Base-by-base conservation (phyloP, 2,888 invertebrate genomes). In the Calliopum simillimum region DNA sequence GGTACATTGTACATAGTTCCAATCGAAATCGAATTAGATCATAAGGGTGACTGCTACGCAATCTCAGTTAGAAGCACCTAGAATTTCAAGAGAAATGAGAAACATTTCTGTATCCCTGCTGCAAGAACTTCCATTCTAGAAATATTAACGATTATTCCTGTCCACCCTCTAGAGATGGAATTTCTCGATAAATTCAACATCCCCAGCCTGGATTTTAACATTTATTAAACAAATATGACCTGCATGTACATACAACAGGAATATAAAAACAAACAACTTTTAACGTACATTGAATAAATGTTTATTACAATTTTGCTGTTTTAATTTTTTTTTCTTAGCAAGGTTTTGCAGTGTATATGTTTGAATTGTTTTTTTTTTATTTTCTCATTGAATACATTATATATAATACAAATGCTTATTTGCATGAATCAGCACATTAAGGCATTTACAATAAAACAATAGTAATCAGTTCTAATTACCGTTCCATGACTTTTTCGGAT, bases 321-420 rank as follows among this genome's bases (percentile, higher is more conserved):
- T 53, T 53, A n/a, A 25, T n/a, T 64, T 25, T 41, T 21, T 16
- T 56, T 23, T 33, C 11, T 56, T 11, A 8, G n/a, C 41, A 59
- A 41, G 3, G 12, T 59, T 33, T 19, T 59, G 43, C 59, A 59
- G 58, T 70, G 61, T 55, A 71, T 68, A 49, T n/a, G n/a, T n/a
- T n/a, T n/a, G n/a, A n/a, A n/a, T n/a, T n/a, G n/a, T n/a, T n/a
- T 66, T 70, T 51, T 19, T 55, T 65, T 46, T 69, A 16, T 55
- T 51, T 59, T 62, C 56, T 68, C n/a, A n/a, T 70, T 70, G 70
- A 70, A 70, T 73, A 74, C 67, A 74, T 71, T 75, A 74, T 74
- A 73, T 75, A 74, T 74, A 73, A 75, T 75, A 74, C 74, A 75
- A 75, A 74, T 73, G 71, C 71, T 74, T 74, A 71, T 59, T 23